These are phyloP conservation scores for Drosophila parthenogenetica DNA, from an alignment of 2,888 invertebrate species.

Conservation along the genomic window DNA sequence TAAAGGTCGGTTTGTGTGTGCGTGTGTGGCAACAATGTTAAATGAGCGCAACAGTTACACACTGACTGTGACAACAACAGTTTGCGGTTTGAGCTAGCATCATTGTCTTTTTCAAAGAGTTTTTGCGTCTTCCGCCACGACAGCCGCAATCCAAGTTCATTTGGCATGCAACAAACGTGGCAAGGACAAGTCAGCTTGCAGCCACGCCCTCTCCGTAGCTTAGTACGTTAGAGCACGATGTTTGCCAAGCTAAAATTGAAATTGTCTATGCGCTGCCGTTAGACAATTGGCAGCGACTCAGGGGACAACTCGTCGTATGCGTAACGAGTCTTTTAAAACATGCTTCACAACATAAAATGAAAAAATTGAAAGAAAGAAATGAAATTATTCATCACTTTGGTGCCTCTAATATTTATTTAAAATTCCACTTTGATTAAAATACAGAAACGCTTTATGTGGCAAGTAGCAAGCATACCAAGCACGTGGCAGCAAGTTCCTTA, in stretches of 20 bases:
- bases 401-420: constrained; percentile 72
- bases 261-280: constrained; percentile 48
- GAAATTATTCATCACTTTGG: constrained; percentile 54
- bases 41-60: constrained; percentile 60
- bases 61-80: constrained; percentile 23
- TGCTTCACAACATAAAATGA: background rate
- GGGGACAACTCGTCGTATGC: constrained; percentile 38
- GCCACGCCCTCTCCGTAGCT: constrained; percentile 20
- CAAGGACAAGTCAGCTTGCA: constrained; percentile 64
- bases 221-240: constrained; percentile 2
- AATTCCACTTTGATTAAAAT: constrained; percentile 79
- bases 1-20: background rate
- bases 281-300: constrained; percentile 51
- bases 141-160: constrained; percentile 59
- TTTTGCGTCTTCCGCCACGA: constrained; percentile 29
- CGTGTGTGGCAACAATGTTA: constrained; percentile 30
- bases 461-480: constrained; percentile 6
- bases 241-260: constrained; percentile 65
- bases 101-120: constrained; percentile 36
- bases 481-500: constrained; percentile 49
- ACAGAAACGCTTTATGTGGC: constrained; percentile 30
- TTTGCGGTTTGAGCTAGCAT: constrained; percentile 53
- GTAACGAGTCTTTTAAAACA: constrained; percentile 25
- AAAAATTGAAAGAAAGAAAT: background rate
- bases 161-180: constrained; percentile 74